Evolutionary conservation across 2,113 vertebrate species (phyloP), one percentile per base, ranked within the genome.

Genomic region (Solea senegalensis): DNA sequence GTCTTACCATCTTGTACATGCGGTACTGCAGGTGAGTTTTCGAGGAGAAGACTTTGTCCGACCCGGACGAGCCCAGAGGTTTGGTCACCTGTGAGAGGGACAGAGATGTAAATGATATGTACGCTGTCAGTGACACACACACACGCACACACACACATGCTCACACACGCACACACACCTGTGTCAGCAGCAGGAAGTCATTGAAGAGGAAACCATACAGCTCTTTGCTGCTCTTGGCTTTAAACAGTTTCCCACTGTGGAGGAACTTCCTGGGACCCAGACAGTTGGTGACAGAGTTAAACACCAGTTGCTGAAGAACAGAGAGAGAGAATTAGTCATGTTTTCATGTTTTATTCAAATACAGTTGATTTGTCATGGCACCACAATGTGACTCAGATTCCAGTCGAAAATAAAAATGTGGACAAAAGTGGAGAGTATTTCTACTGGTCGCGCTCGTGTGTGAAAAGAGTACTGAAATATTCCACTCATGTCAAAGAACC

Each of bases 141-240:
- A 1, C 7, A 9, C 28, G 15, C 5, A n/a, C 13, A n/a, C 8
- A 12, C 51, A 27, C 51, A 53, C 51, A 12, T 11, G 13, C 52
- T 21, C 21, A 53, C 52, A 14, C 12, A 39, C 54, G 0, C 54
- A 39, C 28, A 39, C 92, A 94, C 74, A 91, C 95, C 87, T 99
- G 98, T 12, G 98, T 99, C 66, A 99, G 95, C 87, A 99, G 95
- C 83, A 99, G 96, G 94, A 99, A 99, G 92, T 99, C 98, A 1
- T 99, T 99, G 94, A 98, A 99, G 66, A 99, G 95, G 92, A 99
- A 99, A 64, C 98, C 97, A 1, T 96, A 99, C 39, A 99, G 94
- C 81, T 99, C 98, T 86, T 99, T 99, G 94, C 95, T 99, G 90
- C 98, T 99, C 91, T 99, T 99, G 87, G 97, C 98, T 90, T 99